Conservation (phyloP, 2,113 vertebrate genomes). For the Hippocampus barbouri region DNA sequence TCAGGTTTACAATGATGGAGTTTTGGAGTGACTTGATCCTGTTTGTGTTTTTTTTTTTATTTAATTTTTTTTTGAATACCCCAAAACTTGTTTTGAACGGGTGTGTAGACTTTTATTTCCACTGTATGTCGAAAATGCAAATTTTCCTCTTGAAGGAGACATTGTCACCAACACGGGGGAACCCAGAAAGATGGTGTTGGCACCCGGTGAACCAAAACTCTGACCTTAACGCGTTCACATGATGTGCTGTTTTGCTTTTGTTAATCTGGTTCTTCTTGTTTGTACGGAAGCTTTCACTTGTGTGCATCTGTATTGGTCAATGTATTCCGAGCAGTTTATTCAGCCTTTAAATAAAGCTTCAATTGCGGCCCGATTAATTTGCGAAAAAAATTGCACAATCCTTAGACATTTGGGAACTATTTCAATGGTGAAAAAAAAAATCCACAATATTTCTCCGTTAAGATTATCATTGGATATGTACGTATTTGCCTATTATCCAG, state of each 20-base stretch:
- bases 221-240: constrained; percentile 1
- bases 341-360: constrained; percentile 30
- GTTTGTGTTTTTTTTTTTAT: neutral
- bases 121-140: neutral
- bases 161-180: neutral
- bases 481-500: no score
- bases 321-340: constrained; percentile 25
- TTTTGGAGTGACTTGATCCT: neutral
- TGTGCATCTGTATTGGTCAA: constrained; percentile 13
- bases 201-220: neutral
- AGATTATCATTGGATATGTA: no score
- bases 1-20: neutral
- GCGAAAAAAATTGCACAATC: no score
- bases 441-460: no score
- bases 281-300: neutral
- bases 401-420: no score
- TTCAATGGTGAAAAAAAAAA: no score
- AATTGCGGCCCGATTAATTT: no score
- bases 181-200: neutral
- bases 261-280: neutral
- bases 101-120: neutral
- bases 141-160: neutral
- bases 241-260: neutral
- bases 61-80: no score
- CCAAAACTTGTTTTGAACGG: neutral